Evolutionary conservation across 2,113 vertebrate genomes (phyloP), one percentile per base, ranked within the genome.

Genomic region (Dipodomys ordii): DNA sequence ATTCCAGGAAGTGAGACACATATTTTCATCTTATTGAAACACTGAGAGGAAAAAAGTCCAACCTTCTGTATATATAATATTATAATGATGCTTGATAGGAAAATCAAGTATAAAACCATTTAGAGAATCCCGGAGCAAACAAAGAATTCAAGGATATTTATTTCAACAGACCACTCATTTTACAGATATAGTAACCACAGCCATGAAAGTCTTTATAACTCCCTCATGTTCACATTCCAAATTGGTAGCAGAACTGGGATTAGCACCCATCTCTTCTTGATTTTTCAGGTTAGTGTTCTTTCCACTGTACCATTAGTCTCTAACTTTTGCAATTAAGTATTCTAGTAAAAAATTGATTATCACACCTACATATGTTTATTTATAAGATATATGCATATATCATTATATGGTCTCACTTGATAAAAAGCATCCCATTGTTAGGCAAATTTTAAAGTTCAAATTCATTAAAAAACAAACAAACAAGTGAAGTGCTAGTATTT

Each of bases 391-490:
- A 32, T 67, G 23, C 4, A 83, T 69, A 49, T 49, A 53, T 22
- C 44, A 18, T 27, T 83, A 27, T 65, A 88, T 64, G 87, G 32
- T 81, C 35, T 87, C 4, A 53, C 23, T 83, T 88, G 71, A 76
- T 83, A 28, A 93, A 88, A 91, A 53, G 49, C 39, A 68, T 32
- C 91, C 27, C 72, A 49, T 83, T 90, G 73, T 62, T 62, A 72
- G 27, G 28, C 72, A 89, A 80, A 90, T 7, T 60, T 68, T 87
- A 35, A 90, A 91, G 60, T 60, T 13, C 22, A 88, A 67, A 53
- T 62, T 82, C 20, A 64, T 3, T 73, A 44, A 2, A 77, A 67
- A 28, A 74, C 27, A 49, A 46, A 64, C n/a, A 2, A 77, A 67
- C 22, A 74, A 67, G 7, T 57, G 15, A 73, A 85, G 39, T 35